Evolutionary conservation across 1,140 invertebrate species (phyloP).

Genomic region (Liolophura sinensis): DNA sequence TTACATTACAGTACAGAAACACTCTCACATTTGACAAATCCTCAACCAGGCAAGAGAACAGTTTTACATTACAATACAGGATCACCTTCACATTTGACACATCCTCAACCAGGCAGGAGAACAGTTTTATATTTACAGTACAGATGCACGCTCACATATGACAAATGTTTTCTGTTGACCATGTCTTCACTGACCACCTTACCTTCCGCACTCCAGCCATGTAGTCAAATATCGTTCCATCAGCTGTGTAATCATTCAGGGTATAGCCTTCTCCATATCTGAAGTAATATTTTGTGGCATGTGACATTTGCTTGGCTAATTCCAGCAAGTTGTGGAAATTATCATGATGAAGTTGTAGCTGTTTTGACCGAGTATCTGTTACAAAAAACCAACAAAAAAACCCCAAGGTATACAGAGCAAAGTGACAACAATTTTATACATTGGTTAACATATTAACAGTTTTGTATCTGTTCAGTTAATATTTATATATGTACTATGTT

Average conservation of each 20-base stretch:
- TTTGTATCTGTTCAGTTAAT: neutral
- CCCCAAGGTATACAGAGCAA: neutral
- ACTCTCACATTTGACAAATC: too few species aligned
- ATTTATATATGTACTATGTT: neutral
- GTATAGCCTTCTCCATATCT: constrained; percentile 38
- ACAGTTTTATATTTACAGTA: neutral
- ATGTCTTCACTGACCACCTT: constrained; percentile 2
- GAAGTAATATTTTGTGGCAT: constrained; percentile 31
- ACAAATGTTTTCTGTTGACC: neutral
- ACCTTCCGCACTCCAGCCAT: constrained; percentile 51
- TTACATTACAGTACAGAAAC: too few species aligned
- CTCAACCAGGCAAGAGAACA: too few species aligned
- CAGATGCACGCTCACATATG: neutral
- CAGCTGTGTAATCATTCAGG: constrained; percentile 48
- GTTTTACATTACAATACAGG: too few species aligned
- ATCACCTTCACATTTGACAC: too few species aligned
- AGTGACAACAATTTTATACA: neutral
- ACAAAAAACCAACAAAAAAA: constrained; percentile 9
- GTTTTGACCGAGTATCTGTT: constrained; percentile 44
- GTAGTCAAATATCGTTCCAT: constrained; percentile 54
- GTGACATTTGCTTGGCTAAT: constrained; percentile 34
- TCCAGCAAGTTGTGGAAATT: constrained; percentile 36
- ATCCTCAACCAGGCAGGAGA: too few species aligned
- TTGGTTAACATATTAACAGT: neutral
- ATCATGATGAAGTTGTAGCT: constrained; percentile 23